These are phyloP conservation scores for Hipparchia semele DNA, from an alignment of 2,888 invertebrate species.

Conservation along the genomic window DNA sequence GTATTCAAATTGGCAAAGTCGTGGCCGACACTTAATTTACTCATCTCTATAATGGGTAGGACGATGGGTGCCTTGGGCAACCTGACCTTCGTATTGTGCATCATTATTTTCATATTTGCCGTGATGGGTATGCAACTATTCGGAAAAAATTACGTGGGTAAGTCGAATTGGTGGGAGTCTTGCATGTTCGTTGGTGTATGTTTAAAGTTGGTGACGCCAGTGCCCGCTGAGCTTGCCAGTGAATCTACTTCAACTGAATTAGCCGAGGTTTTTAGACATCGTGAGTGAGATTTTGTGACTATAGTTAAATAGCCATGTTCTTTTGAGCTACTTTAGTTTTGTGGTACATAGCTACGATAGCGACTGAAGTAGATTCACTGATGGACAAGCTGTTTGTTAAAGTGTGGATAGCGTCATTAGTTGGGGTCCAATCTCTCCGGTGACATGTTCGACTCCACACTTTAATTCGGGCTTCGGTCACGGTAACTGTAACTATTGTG, in stretches of 20 bases:
- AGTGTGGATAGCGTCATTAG: slow-evolving; percentile 44
- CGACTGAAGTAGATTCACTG: slow-evolving; percentile 57
- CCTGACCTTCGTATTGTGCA: slow-evolving; percentile 96
- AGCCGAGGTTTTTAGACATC: slow-evolving; percentile 25
- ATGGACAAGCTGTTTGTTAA: slow-evolving; percentile 40
- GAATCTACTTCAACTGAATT: slow-evolving; percentile 58
- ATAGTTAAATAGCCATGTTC: slow-evolving; percentile 29
- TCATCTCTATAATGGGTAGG: slow-evolving; percentile 97
- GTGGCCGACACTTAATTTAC: slow-evolving; percentile 97
- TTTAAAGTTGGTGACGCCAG: slow-evolving; percentile 67
- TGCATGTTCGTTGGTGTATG: slow-evolving; percentile 82
- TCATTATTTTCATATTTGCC: slow-evolving; percentile 98
- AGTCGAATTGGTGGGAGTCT: slow-evolving; percentile 83
- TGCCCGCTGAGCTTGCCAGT: slow-evolving; percentile 56
- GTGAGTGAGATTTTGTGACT: slow-evolving; percentile 23
- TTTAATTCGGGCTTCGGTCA: slow-evolving; percentile 66
- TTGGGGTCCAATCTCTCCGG: slow-evolving; percentile 33
- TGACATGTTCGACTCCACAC: slow-evolving; percentile 51
- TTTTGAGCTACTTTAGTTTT: slow-evolving; percentile 16
- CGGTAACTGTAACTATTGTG: slow-evolving; percentile 76
- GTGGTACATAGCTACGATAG: slow-evolving; percentile 22
- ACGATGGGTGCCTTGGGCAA: slow-evolving; percentile 98
- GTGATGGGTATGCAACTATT: slow-evolving; percentile 99
- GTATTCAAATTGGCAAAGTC: slow-evolving; percentile 98
- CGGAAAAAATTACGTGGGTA: slow-evolving; percentile 95